Evolutionary conservation across 1,140 invertebrate species (phyloP), one percentile per base, ranked within the genome.

Genomic region (Epicauta chinensis): DNA sequence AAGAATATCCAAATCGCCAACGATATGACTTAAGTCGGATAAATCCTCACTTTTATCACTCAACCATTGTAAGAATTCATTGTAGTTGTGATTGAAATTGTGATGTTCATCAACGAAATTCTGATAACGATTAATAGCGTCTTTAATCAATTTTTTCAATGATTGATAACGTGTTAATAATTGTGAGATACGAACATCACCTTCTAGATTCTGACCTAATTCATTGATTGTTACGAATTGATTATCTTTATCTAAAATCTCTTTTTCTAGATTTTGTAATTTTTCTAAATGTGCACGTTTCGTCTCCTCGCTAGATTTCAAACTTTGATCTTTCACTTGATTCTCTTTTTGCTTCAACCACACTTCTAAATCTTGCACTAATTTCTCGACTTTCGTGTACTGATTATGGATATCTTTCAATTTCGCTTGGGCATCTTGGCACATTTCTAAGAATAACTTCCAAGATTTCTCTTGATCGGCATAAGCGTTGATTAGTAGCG

Each of bases 271-370:
- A 23, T 74, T 73, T 59, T 84, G 83, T 0, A 97, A 73, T 65
- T 89, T 91, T 32, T 86, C 79, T 16, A 94, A 75, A 73, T 96
- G 88, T 10, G 73, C 71, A 51, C 82, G 72, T 70, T 97, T 97
- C 0, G 89, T 81, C 52, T 87, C 84, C 13, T 89, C 78, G 4
- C 83, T 89, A 64, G 82, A 91, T 67, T 91, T 93, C 3, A 97
- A 74, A 58, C 88, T 89, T 71, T 93, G 89, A 69, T 97, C 93
- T 71, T 91, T 91, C 0, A 94, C 76, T 66, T 88, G 80, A 38
- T 76, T 75, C 74, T 97, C 93, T 64, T 87, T 87, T 34, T 84
- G 77, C 63, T 90, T 88, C 11, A 93, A 74, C 93, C 92, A 97
- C 37, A 77, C 74, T 59, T 86, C 85, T 1, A 96, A 72, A 53